Evolutionary conservation across 64 coral and sea anemone genomes (phyloP), one percentile per base, ranked within the genome.

Genomic region (Catalaphyllia jardinei): DNA sequence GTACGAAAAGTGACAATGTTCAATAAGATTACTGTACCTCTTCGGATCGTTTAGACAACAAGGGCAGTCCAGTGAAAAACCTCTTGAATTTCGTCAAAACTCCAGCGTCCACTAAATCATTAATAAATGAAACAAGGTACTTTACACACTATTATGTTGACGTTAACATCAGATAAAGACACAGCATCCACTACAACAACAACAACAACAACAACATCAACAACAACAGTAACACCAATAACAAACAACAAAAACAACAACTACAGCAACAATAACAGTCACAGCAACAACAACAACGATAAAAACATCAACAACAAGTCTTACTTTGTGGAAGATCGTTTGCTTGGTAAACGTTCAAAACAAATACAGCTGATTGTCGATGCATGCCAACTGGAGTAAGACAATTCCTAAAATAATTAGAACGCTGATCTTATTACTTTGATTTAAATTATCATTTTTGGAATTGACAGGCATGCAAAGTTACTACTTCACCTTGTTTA

Each of bases 321-420:
- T 29, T 75, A 75, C 73, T 75, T 75, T 75, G 73, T 20, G 73
- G 73, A 20, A 75, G 73, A 75, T 75, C 73, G 12, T 75, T 75
- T 46, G 28, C 73, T 49, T 75, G 73, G 73, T 75, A 39, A 75
- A 75, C 73, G 4, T 75, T 75, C 8, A 75, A 20, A 42, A 75
- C 33, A 75, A 75, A 29, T 12, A 75, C 4, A 19, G 4, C 15
- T 38, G 31, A 22, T 42, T 42, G 73, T 20, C 73, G 73, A 0
- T 75, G 35, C 15, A 42, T 9, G 7, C 31, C 31, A 16, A 75
- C 73, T 75, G 73, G 73, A 8, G 38, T 42, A 6, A 75, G 33
- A 9, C 73, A 75, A 38, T 75, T 75, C 30, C 73, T 75, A 39
- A 29, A 73, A 73, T 10, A 16, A 31, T 3, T 46, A 46, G 5